A percentile compares a stretch with the other conserved stretches of the same genome.
Evolutionary conservation across 2,797 vertebrate species (phyloP).

Genomic region (Amblyraja radiata): DNA sequence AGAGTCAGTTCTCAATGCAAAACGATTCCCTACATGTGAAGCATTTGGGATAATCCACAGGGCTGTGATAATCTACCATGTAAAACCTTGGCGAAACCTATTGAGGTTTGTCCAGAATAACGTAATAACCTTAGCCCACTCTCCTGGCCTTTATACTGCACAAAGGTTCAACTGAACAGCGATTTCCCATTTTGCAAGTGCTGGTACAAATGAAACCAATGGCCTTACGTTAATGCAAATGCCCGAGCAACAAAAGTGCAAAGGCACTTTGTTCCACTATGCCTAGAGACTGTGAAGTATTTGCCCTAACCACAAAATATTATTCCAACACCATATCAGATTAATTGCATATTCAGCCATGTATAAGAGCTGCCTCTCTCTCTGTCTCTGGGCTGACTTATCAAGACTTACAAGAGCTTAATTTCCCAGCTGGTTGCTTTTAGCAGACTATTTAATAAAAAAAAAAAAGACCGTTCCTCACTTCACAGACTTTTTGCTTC

Average conservation of each 20-base stretch:
- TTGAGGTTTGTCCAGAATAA: neutral
- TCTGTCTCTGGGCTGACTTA: neutral
- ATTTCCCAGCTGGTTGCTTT: constrained; percentile 36
- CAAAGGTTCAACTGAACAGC: neutral
- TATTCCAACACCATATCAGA: constrained; percentile 26
- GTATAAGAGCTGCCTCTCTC: constrained; percentile 22
- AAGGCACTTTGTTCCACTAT: constrained; percentile 13
- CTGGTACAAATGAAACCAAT: neutral
- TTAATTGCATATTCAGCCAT: constrained; percentile 30
- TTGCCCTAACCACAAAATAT: constrained; percentile 28
- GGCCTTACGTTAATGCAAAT: neutral
- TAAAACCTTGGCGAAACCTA: neutral
- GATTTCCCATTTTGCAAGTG: neutral
- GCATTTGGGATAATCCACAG: neutral
- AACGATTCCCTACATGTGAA: neutral
- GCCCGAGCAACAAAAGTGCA: neutral
- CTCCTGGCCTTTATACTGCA: neutral
- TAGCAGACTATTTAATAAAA: constrained; percentile 35
- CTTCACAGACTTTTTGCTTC: neutral
- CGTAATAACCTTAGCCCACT: no score
- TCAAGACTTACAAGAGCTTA: constrained; percentile 31
- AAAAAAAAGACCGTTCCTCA: constrained; percentile 11
- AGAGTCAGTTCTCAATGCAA: neutral
- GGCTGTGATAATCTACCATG: neutral
- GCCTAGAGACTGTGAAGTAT: constrained; percentile 19